Conservation (phyloP, 2,797 vertebrate species). For the Onychomys arenicola region DNA sequence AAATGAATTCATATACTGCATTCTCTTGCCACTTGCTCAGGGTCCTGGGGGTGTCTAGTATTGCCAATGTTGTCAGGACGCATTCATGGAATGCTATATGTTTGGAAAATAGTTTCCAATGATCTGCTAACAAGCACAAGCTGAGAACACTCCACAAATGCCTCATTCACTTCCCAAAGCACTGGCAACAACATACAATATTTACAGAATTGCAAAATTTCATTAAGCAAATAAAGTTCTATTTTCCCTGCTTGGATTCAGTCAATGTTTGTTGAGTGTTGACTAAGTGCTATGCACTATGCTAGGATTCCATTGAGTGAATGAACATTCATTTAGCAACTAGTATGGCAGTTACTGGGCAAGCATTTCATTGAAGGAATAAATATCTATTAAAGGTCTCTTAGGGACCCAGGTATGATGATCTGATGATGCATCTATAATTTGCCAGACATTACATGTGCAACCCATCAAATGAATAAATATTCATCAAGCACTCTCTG, state of each 20-base stretch:
- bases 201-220: conserved; percentile 79
- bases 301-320: conserved; percentile 47
- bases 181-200: conserved; percentile 56
- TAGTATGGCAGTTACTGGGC: not conserved
- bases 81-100: conserved; percentile 47
- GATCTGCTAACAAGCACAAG: conserved; percentile 71
- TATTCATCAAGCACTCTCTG: conserved; percentile 44
- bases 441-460: not conserved
- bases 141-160: conserved; percentile 66
- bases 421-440: conserved; percentile 8
- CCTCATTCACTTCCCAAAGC: conserved; percentile 67
- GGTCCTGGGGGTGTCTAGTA: not conserved
- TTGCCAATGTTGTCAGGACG: conserved; percentile 37
- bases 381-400: conserved; percentile 5
- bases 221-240: conserved; percentile 66
- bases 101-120: conserved; percentile 69
- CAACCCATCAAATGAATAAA: conserved; percentile 28
- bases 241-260: conserved; percentile 63
- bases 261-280: conserved; percentile 65
- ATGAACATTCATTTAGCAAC: conserved; percentile 67
- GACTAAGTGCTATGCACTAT: conserved; percentile 55
- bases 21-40: conserved; percentile 19
- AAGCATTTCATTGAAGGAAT: conserved; percentile 44
- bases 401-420: conserved; percentile 6
- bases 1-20: conserved; percentile 1